These are phyloP conservation scores for Tursiops truncatus DNA, from an alignment of 2,113 vertebrate species.

Conservation along the genomic window DNA sequence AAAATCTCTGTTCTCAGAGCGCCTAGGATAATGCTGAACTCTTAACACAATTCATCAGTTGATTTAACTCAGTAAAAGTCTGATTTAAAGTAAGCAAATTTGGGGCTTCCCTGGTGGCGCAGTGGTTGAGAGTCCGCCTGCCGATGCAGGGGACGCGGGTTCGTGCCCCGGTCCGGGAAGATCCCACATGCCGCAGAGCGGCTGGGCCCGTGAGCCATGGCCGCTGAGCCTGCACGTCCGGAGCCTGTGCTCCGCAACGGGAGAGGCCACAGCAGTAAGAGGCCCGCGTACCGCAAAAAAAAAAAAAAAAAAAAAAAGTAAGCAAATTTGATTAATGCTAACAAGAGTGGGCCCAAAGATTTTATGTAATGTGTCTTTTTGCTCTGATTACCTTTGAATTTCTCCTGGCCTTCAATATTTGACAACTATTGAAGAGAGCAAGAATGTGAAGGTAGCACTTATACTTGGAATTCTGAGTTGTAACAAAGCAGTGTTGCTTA, in stretches of 20 bases:
- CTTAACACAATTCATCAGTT: not conserved
- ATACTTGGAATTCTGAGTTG: not conserved
- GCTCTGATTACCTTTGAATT: not conserved
- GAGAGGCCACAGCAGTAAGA: too few relatives aligned
- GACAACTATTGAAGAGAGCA: not conserved
- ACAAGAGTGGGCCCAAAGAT: not conserved
- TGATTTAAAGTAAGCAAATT: constrained; percentile 16
- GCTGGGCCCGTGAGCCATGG: too few relatives aligned
- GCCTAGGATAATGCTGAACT: not conserved
- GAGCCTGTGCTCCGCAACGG: too few relatives aligned
- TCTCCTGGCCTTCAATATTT: not conserved
- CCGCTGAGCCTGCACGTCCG: too few relatives aligned
- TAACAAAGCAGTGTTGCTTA: not conserved
- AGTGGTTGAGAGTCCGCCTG: too few relatives aligned
- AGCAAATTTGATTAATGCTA: not conserved
- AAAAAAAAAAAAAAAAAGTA: not conserved
- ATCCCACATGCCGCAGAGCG: too few relatives aligned
- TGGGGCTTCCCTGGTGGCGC: not conserved
- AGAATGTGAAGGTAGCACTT: not conserved
- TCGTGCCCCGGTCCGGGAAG: too few relatives aligned
- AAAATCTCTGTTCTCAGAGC: constrained; percentile 13
- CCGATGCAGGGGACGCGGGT: too few relatives aligned
- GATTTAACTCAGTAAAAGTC: not conserved
- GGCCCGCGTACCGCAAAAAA: too few relatives aligned
- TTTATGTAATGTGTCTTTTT: not conserved